These are phyloP conservation scores for Stegastes partitus DNA, from an alignment of 2,113 vertebrate genomes.

Conservation along the genomic window DNA sequence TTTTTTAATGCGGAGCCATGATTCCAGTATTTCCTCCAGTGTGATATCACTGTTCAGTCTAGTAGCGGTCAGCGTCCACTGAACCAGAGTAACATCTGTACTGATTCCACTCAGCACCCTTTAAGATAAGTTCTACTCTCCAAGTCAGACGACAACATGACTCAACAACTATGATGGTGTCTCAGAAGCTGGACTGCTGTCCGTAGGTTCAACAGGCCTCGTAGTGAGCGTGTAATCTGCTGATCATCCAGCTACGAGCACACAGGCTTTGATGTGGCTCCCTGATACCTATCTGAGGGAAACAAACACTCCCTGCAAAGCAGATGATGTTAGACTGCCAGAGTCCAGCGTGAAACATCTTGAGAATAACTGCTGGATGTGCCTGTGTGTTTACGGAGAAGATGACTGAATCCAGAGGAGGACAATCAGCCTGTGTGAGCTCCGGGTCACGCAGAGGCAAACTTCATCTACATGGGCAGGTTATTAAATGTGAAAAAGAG, in stretches of 20 bases:
- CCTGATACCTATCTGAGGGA: constrained; percentile 62
- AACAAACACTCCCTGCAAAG: constrained; percentile 65
- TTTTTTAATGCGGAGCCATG: constrained; percentile 21
- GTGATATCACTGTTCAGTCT: background rate
- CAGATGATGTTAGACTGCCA: constrained; percentile 37
- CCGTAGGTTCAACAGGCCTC: constrained; percentile 29
- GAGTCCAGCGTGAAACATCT: constrained; percentile 46
- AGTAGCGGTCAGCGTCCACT: background rate
- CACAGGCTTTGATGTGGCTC: constrained; percentile 68
- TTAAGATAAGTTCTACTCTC: constrained; percentile 21
- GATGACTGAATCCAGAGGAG: constrained; percentile 4
- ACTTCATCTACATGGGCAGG: constrained; percentile 50
- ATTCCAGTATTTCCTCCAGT: constrained; percentile 5
- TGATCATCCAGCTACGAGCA: constrained; percentile 18
- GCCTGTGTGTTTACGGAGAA: background rate
- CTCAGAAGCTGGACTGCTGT: constrained; percentile 24
- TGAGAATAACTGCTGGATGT: constrained; percentile 39
- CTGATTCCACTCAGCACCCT: background rate
- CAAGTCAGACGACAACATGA: background rate
- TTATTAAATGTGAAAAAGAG: constrained; percentile 46
- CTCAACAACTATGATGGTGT: constrained; percentile 10
- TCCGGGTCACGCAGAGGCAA: constrained; percentile 24
- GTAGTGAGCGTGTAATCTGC: constrained; percentile 49
- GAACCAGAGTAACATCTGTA: background rate
- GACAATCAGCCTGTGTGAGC: constrained; percentile 7